These are phyloP conservation scores for Larimichthys crocea DNA, from an alignment of 2,113 vertebrate genomes.

Conservation along the genomic window DNA sequence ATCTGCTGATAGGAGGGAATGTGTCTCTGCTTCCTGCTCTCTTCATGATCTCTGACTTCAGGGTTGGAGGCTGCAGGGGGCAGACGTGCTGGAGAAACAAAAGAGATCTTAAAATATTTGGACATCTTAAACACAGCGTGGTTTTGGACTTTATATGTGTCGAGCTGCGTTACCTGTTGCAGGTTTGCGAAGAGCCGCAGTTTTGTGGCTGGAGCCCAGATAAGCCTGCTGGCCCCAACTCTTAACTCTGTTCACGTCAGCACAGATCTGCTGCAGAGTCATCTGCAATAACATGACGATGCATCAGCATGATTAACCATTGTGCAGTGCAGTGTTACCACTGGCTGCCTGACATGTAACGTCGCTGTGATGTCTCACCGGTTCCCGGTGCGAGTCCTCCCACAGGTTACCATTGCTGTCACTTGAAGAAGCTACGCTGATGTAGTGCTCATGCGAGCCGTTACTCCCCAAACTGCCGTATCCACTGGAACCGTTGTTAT, in stretches of 20 bases:
- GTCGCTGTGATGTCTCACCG: constrained; percentile 66
- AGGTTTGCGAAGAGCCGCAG: constrained; percentile 53
- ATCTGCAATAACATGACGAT: constrained; percentile 72
- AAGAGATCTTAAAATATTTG: constrained; percentile 2
- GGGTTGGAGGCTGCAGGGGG: constrained; percentile 56
- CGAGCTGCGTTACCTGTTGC: constrained; percentile 60
- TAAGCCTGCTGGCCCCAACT: constrained; percentile 86
- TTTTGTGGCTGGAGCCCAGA: constrained; percentile 83
- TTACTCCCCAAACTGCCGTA: constrained; percentile 91
- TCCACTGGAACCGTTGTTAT: constrained; percentile 89
- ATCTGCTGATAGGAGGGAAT: constrained; percentile 93
- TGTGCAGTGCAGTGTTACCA: not conserved
- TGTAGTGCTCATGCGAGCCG: constrained; percentile 88
- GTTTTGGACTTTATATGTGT: not conserved
- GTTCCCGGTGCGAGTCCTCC: constrained; percentile 81
- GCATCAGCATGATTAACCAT: not conserved
- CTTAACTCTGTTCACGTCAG: constrained; percentile 88
- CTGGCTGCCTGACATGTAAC: not conserved
- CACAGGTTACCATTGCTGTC: constrained; percentile 87
- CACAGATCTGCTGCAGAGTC: constrained; percentile 88
- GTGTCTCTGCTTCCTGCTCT: constrained; percentile 76
- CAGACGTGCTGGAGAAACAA: constrained; percentile 40
- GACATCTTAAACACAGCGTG: not conserved
- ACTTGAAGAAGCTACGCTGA: constrained; percentile 89
- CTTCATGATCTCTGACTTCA: constrained; percentile 68